phyloP scores from a whole-genome alignment of 2,888 invertebrate species.

The Metellina segmentata region DNA sequence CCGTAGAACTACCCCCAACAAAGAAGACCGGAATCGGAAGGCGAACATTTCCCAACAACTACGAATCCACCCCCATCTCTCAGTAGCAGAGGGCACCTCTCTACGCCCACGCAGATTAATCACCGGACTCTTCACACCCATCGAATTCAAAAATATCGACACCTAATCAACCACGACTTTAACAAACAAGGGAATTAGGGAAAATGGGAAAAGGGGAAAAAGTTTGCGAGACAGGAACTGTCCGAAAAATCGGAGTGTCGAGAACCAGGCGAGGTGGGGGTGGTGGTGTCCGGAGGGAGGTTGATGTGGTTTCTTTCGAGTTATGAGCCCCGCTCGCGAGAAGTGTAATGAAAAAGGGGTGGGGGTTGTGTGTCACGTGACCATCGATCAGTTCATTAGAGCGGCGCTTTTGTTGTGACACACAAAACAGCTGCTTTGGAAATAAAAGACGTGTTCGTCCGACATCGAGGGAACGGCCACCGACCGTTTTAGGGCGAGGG shows the following conservation, averaged over 20 bases:
- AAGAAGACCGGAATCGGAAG: no score
- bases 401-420: conserved; percentile 41
- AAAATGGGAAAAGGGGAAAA: background rate
- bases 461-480: background rate
- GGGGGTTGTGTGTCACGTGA: conserved; percentile 6
- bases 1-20: no score
- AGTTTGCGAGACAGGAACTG: background rate
- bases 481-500: background rate
- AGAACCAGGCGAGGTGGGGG: background rate
- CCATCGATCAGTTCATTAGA: conserved; percentile 49
- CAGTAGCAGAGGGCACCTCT: no score
- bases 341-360: background rate
- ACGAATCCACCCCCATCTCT: no score
- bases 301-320: background rate
- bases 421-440: conserved; percentile 41
- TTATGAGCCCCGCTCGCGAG: conserved; percentile 4
- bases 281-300: background rate
- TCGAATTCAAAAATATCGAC: conserved; percentile 1
- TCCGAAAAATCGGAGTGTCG: background rate
- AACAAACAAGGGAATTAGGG: background rate
- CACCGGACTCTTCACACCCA: background rate
- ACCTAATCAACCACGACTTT: background rate
- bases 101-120: no score
- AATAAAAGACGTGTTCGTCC: conserved; percentile 21
- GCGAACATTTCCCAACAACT: no score